phyloP scores from a whole-genome alignment of 2,113 vertebrate species.

The Aphyosemion australe region DNA sequence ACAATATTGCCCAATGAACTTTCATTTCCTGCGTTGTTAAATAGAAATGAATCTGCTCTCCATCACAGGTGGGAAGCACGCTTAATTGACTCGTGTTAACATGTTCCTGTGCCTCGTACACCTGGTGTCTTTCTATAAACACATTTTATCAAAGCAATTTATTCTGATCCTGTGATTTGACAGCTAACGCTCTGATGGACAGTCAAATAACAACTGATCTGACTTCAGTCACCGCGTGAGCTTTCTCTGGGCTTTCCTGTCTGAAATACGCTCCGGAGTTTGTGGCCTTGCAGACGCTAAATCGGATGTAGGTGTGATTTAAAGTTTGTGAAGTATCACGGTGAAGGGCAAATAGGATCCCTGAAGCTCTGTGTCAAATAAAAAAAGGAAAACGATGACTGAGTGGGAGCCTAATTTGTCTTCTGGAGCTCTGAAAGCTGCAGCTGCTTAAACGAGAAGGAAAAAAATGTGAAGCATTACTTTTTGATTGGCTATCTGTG shows the following conservation, averaged over 20 bases:
- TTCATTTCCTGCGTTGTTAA: constrained; percentile 79
- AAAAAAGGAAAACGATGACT: constrained; percentile 20
- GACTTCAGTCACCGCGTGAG: not conserved
- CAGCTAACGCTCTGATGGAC: constrained; percentile 52
- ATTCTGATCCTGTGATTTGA: constrained; percentile 47
- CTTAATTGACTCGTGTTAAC: constrained; percentile 79
- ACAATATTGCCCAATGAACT: constrained; percentile 79
- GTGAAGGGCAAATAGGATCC: constrained; percentile 16
- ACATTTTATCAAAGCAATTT: constrained; percentile 59
- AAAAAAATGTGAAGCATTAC: constrained; percentile 27
- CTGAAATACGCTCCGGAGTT: not conserved
- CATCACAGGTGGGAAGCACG: constrained; percentile 76
- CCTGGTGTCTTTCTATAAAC: constrained; percentile 71
- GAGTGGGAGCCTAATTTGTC: constrained; percentile 44
- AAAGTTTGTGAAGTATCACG: constrained; percentile 18
- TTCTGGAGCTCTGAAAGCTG: constrained; percentile 34
- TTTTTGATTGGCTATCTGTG: constrained; percentile 66
- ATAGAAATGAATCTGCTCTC: constrained; percentile 76
- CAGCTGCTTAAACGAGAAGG: constrained; percentile 39
- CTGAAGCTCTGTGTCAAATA: constrained; percentile 20
- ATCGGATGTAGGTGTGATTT: constrained; percentile 5
- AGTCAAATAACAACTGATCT: constrained; percentile 15
- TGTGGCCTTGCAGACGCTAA: not conserved
- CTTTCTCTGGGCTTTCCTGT: not conserved
- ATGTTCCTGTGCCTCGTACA: constrained; percentile 65